Evolutionary conservation across 1,140 invertebrate species (phyloP).

Genomic region (Colletes gigas): DNA sequence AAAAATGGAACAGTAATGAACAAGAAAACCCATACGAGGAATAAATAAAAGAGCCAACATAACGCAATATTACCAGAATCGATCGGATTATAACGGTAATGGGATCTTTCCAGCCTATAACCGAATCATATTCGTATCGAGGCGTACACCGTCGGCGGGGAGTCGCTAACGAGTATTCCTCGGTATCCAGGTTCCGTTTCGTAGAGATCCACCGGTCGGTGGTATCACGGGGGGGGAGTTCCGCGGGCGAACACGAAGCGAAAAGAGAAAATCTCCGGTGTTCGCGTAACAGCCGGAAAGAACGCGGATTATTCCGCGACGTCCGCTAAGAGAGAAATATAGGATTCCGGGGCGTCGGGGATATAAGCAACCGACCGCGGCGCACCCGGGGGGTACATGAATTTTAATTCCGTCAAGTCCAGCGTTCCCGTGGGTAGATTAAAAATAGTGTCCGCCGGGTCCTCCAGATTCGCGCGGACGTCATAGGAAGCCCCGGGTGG

Average conservation of each 20-base stretch:
- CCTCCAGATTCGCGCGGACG: slow-evolving; percentile 59
- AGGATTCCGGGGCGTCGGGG: slow-evolving; percentile 18
- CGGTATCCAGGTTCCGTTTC: not conserved
- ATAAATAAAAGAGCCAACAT: too few relatives aligned
- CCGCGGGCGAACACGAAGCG: too few relatives aligned
- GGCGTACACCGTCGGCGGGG: too few relatives aligned
- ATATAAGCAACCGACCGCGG: slow-evolving; percentile 56
- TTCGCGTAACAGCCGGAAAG: slow-evolving; percentile 5
- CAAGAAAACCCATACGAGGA: too few relatives aligned
- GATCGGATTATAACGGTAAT: too few relatives aligned
- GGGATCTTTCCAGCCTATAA: too few relatives aligned
- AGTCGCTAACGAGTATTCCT: not conserved
- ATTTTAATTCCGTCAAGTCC: slow-evolving; percentile 65
- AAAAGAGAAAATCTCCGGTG: not conserved
- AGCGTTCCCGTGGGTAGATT: slow-evolving; percentile 57
- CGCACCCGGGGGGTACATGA: slow-evolving; percentile 39
- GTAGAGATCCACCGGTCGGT: not conserved
- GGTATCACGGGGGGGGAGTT: too few relatives aligned
- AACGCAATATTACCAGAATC: too few relatives aligned
- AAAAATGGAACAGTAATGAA: too few relatives aligned
- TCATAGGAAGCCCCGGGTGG: slow-evolving; percentile 41
- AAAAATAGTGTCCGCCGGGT: slow-evolving; percentile 62
- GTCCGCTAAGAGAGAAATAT: slow-evolving; percentile 57
- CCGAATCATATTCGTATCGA: too few relatives aligned
- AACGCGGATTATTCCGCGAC: slow-evolving; percentile 30